phyloP scores from a whole-genome alignment of 2,888 invertebrate genomes.

The Meloe dianella region DNA sequence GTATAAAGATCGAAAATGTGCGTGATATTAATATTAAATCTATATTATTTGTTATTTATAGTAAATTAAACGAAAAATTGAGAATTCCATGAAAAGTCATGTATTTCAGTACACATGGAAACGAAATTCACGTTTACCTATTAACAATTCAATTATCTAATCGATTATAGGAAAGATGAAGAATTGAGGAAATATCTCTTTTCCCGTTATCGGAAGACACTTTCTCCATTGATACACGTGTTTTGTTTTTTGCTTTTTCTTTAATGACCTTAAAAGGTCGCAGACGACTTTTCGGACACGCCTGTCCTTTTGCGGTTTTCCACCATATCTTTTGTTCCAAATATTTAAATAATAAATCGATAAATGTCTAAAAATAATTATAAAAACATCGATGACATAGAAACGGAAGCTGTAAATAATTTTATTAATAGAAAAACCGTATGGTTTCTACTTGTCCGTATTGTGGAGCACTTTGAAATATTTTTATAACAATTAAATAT shows the following conservation, averaged over 20 bases:
- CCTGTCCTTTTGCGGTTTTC: not conserved
- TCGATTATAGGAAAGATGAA: not conserved
- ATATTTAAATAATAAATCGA: not conserved
- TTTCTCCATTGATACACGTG: slow-evolving; percentile 2
- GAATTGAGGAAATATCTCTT: slow-evolving; percentile 6
- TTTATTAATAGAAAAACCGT: slow-evolving; percentile 7
- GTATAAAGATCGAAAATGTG: not conserved
- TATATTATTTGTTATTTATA: not conserved
- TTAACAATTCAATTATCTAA: not conserved
- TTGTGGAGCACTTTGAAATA: not conserved
- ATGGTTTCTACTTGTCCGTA: not conserved
- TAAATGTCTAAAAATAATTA: slow-evolving; percentile 2
- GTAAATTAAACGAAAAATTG: not conserved
- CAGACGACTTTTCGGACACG: slow-evolving; percentile 1
- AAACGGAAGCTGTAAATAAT: slow-evolving; percentile 2
- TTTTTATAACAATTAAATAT: not conserved
- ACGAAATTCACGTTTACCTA: not conserved
- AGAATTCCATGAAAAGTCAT: not conserved
- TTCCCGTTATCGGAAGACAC: not conserved
- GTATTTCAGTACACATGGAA: too few species aligned
- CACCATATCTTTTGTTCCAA: not conserved
- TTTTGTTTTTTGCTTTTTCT: not conserved
- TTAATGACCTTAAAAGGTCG: slow-evolving; percentile 12
- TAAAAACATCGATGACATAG: not conserved
- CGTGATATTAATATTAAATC: not conserved